Conservation (phyloP, 1,140 invertebrate species). For the Vanessa atalanta region DNA sequence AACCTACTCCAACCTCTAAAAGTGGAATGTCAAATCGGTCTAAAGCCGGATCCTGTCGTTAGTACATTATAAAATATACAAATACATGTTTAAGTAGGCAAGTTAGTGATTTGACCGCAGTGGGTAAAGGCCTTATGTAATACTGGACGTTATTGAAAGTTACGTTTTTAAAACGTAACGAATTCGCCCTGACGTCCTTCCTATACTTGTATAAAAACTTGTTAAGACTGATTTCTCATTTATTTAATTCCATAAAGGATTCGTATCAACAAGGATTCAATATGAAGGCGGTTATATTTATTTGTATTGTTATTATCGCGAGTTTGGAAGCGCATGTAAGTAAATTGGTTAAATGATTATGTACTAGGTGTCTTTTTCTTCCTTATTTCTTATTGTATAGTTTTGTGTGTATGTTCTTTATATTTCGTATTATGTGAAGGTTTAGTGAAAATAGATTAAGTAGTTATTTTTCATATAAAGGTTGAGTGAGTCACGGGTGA, state of each 20-base stretch:
- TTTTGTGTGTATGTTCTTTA: too few species aligned
- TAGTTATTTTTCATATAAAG: too few species aligned
- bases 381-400: too few species aligned
- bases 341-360: conserved; percentile 1
- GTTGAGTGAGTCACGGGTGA: too few species aligned
- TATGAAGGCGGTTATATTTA: conserved; percentile 16
- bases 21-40: too few species aligned
- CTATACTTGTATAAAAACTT: conserved; percentile 13
- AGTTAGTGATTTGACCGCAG: background rate
- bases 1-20: too few species aligned
- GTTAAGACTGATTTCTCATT: background rate
- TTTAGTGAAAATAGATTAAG: too few species aligned
- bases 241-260: background rate
- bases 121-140: conserved; percentile 1
- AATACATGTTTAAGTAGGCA: background rate
- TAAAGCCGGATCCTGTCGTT: too few species aligned
- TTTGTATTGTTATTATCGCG: conserved; percentile 8
- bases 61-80: too few species aligned
- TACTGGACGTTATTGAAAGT: conserved; percentile 19
- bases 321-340: conserved; percentile 38
- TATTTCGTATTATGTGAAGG: too few species aligned
- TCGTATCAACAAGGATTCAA: conserved; percentile 11
- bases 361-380: too few species aligned
- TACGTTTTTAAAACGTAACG: background rate
- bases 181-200: conserved; percentile 14